Base-by-base conservation (phyloP, 64 coral and sea anemone species). In the Hydrozoanthus tunicans region DNA sequence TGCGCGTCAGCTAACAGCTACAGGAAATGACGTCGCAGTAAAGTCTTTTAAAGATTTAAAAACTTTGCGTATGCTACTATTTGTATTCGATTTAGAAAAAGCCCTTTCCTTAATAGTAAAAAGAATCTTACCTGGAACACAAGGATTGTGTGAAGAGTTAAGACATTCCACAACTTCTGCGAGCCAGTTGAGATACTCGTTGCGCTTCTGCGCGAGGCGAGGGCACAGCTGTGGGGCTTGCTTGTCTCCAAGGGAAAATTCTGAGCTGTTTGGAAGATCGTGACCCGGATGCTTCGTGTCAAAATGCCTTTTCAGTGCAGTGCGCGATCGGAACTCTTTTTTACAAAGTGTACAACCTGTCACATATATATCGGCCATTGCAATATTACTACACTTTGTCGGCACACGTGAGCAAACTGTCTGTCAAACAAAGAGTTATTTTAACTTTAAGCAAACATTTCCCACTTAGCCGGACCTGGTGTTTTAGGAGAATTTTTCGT, bases 171-270 rank as follows among this genome's bases (percentile, higher is more conserved):
- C 73, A 12, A 76, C 25, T 76, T 76, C 32, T 76, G 73, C 73
- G 11, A 76, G 73, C 73, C 73, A 76, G 43, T 76, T 43, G 9
- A 76, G 52, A 53, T 76, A 76, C 52, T 76, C 7, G 73, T 53
- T 9, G 52, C 9, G 27, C 73, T 76, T 76, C 73, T 53, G 43
- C 73, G 52, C 11, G 20, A 76, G 73, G 25, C 9, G 43, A 51
- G 73, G 73, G 12, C 43, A 53, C 20, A 76, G 26, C 11, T 76
- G 43, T n/a, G 73, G 73, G 6, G 32, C 73, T 51, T 53, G 32
- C 73, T 76, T 76, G 26, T 76, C 73, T 10, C 73, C 43, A 76
- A 76, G 73, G 52, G 20, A 76, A 56, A 76, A 76, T 43, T 76
- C 26, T 53, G 43, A 12, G 43, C 73, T 51, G 11, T 7, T 43